Percentiles rank a stretch among this genome's conserved stretches.
Conservation (phyloP, 2,113 vertebrate genomes). For the Platichthys stellatus region DNA sequence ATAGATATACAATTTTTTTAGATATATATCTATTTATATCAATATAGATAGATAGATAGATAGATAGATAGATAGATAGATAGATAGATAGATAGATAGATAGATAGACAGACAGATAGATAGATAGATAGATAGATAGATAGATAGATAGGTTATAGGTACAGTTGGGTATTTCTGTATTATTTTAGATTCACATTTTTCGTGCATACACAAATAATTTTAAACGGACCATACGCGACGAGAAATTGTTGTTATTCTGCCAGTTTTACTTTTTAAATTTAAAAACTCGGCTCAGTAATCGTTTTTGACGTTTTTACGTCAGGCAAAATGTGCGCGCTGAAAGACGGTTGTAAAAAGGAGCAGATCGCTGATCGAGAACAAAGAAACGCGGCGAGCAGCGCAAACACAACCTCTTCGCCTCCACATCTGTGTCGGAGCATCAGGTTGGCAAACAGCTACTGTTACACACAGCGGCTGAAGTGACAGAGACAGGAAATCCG, state of each 20-base stretch:
- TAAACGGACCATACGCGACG: background rate
- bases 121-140: too few relatives aligned
- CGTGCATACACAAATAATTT: too few relatives aligned
- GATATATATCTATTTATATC: too few relatives aligned
- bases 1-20: too few relatives aligned
- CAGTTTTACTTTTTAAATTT: background rate
- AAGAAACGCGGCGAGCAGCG: constrained; percentile 30
- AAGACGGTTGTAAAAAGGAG: too few relatives aligned
- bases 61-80: background rate
- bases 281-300: too few relatives aligned
- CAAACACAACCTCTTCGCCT: background rate
- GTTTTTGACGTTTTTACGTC: background rate
- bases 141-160: too few relatives aligned
- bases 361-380: constrained; percentile 34
- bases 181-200: too few relatives aligned
- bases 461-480: background rate
- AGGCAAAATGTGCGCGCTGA: background rate
- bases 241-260: background rate
- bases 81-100: too few relatives aligned
- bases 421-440: constrained; percentile 69
- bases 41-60: too few relatives aligned
- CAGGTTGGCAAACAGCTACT: constrained; percentile 76
- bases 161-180: too few relatives aligned
- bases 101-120: too few relatives aligned
- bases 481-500: background rate